Evolutionary conservation across 2,797 vertebrate genomes (phyloP), one percentile per base, ranked within the genome.

Genomic region (Parauchenoglanis punctatus): DNA sequence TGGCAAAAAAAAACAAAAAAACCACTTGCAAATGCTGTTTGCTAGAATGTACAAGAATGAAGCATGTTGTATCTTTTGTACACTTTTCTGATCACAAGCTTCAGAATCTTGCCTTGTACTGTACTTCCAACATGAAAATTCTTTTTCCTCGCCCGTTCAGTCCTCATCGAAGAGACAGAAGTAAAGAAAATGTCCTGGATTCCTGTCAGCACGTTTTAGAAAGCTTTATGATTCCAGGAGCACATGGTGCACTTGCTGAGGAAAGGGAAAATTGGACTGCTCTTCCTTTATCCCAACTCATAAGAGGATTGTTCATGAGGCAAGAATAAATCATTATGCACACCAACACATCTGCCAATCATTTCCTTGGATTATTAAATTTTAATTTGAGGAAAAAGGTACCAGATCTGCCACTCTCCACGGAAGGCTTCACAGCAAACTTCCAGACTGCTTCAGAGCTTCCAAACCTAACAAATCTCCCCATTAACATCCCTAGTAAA

Each of bases 381-480:
- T 70, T 86, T 80, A 58, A 88, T 25, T 83, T 83, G 35, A 82
- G 77, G 85, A 85, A 87, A 90, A 83, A 52, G 4, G 73, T 35
- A 85, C 77, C 78, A 90, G 85, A 73, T 31, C 59, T 83, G 56
- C 83, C 58, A 76, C 59, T 65, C 83, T 67, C 31, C 35, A 72
- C 7, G 76, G 75, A 84, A 77, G 28, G 28, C 86, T 73, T 49
- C 58, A 25, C 61, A 83, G 76, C 58, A 58, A 85, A 73, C n/a
- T 56, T 82, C 78, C 73, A 86, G 88, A 77, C 73, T 46, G 85
- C 88, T 56, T 49, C 23, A 13, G 81, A 59, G 81, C 88, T 81
- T 87, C 88, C 88, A 87, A 85, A 75, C 70, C 35, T 63, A 87
- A 89, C 88, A 85, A 87, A 86, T 68, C 85, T 83, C 28, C 76